These are phyloP conservation scores for Phyllopteryx taeniolatus DNA, from an alignment of 2,113 vertebrate genomes.

Conservation along the genomic window DNA sequence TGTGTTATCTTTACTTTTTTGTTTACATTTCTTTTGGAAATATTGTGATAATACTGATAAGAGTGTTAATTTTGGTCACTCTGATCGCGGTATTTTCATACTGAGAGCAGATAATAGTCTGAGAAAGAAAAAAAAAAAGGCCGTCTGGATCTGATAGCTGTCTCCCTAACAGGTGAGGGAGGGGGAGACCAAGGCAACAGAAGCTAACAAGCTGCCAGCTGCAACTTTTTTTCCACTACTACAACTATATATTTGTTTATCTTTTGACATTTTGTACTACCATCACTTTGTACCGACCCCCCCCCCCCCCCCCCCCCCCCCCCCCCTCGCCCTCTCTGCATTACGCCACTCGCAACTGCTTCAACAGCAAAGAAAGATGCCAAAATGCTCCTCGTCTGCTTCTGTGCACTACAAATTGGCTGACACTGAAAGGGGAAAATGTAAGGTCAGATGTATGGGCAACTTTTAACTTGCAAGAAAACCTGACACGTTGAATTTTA, in stretches of 20 bases:
- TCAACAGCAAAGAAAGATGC: background rate
- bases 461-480: background rate
- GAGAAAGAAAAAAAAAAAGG: background rate
- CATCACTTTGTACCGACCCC: background rate
- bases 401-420: background rate
- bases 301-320: too few species aligned
- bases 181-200: background rate
- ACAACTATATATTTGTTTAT: background rate
- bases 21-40: slow-evolving; percentile 1
- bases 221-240: background rate
- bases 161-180: background rate
- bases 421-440: background rate
- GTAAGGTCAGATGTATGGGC: background rate
- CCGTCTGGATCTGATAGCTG: background rate
- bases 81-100: background rate
- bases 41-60: background rate
- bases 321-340: background rate
- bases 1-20: background rate
- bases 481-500: background rate
- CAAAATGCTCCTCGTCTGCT: background rate
- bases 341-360: background rate
- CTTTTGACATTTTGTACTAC: background rate
- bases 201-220: background rate
- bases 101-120: background rate
- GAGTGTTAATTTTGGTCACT: background rate